Base-by-base conservation (phyloP, 2,888 invertebrate genomes). In the Oxyscelio sp. region DNA sequence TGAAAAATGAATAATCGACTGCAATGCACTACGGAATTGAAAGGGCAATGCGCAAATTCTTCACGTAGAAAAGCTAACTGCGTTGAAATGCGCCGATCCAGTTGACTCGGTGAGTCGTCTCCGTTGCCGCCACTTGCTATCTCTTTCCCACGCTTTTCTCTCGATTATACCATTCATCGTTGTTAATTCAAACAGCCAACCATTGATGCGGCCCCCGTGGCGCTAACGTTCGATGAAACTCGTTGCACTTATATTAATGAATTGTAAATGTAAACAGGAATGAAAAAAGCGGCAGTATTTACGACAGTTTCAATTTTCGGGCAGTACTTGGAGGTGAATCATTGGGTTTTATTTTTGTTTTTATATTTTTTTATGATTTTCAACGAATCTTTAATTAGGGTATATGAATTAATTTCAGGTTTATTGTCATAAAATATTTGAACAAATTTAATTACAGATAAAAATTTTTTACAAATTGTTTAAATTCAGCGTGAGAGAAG, bases 11-110 rank as follows among this genome's bases (percentile, higher is more conserved):
- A 90, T 95, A 95, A 92, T 95, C 97, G 97, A 97, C 97, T 98
- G 97, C 98, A 98, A 97, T 98, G 97, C 98, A 97, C 98, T 97
- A 97, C 97, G 98, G 98, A 97, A 98, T 98, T 98, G 98, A 97
- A 95, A 96, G 95, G 95, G 96, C 95, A 95, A 95, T 95, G 95
- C 95, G 95, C 94, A 92, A 89, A 79, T 61, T 82, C 63, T 45
- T 68, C 48, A 73, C 50, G 48, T 40, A 61, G 58, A 75, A 71
- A 68, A 34, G 70, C 52, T 54, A 81, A 81, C 79, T 79, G 70
- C 58, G 77, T 73, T 77, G 77, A 63, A 59, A 63, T 73, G 71
- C 63, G 34, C 68, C 74, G 45, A 80, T 58, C 66, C 77, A 68
- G 54, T 79, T 61, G 70, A 52, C 71, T 68, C 58, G 22, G 11